phyloP scores from a whole-genome alignment of 2,888 invertebrate genomes.

The Cylindroiulus punctatus region DNA sequence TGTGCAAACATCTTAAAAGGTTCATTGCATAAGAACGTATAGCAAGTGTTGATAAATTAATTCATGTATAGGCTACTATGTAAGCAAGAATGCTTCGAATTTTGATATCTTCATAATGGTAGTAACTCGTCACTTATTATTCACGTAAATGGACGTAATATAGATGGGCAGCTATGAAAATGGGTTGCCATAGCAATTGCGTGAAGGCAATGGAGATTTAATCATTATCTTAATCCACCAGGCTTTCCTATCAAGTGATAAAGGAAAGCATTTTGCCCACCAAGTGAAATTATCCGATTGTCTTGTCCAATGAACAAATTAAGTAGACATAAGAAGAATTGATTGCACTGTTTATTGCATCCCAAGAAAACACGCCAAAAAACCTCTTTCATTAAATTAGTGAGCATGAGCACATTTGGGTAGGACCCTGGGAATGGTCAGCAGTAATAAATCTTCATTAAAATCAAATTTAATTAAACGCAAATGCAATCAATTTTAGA shows the following conservation, averaged over 20 bases:
- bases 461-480: conserved; percentile 20
- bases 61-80: no score
- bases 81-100: no score
- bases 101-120: no score
- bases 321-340: conserved; percentile 45
- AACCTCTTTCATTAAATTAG: neutral
- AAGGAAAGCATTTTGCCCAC: conserved; percentile 13
- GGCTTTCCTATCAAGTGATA: conserved; percentile 23
- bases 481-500: neutral
- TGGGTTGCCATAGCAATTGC: neutral
- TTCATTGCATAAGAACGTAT: no score
- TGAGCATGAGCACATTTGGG: conserved; percentile 10
- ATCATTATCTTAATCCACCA: conserved; percentile 25
- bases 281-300: conserved; percentile 42
- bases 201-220: conserved; percentile 29
- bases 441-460: conserved; percentile 14
- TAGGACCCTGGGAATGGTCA: neutral
- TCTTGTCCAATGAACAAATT: conserved; percentile 47
- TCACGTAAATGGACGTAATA: neutral
- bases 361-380: conserved; percentile 16
- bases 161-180: neutral
- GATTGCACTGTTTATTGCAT: conserved; percentile 37
- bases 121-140: no score
- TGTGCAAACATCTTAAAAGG: no score
- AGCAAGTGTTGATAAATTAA: no score